phyloP scores from a whole-genome alignment of 2,113 vertebrate genomes.

The Malurus elegans region DNA sequence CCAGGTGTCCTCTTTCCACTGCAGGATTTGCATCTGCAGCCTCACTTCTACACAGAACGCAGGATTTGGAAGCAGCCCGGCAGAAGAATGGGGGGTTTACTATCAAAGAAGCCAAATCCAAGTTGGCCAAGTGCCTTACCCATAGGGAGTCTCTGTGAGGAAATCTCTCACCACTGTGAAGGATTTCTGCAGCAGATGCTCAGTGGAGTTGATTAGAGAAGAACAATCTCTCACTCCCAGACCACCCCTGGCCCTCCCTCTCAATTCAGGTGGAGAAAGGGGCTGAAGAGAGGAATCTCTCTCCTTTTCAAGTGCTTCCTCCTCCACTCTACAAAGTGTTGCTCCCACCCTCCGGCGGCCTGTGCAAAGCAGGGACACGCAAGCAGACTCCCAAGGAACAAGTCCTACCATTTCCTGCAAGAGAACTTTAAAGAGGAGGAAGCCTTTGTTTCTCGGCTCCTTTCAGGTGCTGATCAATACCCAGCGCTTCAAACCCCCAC shows the following conservation, averaged over 20 bases:
- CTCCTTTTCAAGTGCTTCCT: constrained; percentile 14
- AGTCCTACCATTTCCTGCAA: neutral
- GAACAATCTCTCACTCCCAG: neutral
- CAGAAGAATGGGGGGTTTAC: neutral
- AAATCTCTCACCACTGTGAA: neutral
- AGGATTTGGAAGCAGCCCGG: neutral
- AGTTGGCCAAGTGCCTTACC: neutral
- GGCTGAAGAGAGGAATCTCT: neutral
- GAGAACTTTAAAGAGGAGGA: constrained; percentile 48
- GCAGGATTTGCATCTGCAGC: neutral
- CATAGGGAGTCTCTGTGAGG: neutral
- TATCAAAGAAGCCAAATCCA: neutral
- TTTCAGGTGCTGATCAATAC: constrained; percentile 60
- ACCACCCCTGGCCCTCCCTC: neutral
- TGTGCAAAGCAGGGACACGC: neutral
- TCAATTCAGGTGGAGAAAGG: constrained; percentile 13
- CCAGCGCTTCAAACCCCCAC: neutral
- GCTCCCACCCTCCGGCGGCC: neutral
- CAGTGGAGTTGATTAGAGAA: neutral
- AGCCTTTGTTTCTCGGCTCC: constrained; percentile 51
- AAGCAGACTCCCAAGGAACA: neutral
- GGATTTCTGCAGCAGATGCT: neutral
- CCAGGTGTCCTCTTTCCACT: neutral
- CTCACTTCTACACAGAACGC: fast-evolving
- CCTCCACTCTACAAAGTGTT: neutral